phyloP scores from a whole-genome alignment of 2,113 vertebrate genomes.

The Syngnathus floridae region DNA sequence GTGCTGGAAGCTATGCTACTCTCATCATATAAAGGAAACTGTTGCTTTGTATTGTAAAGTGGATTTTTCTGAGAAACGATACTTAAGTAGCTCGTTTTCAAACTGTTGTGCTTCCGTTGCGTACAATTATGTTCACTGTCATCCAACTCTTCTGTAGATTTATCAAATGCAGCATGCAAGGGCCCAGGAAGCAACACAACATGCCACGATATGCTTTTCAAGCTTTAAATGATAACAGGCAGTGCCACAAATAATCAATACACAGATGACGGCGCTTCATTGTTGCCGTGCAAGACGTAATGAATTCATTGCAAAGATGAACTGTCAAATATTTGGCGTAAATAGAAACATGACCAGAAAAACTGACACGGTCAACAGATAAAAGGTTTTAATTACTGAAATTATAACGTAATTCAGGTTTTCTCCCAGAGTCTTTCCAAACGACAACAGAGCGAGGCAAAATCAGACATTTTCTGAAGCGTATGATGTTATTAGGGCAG shows the following conservation, averaged over 20 bases:
- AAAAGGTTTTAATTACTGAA: conserved; percentile 31
- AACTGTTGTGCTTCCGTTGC: conserved; percentile 11
- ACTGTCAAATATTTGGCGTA: neutral
- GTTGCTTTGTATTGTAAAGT: neutral
- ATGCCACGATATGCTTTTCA: conserved; percentile 22
- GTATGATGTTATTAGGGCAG: conserved; percentile 67
- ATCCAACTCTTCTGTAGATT: neutral
- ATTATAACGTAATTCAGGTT: conserved; percentile 20
- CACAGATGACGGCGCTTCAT: conserved; percentile 22
- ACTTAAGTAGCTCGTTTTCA: neutral
- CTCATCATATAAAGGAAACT: neutral
- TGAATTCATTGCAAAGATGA: conserved; percentile 10
- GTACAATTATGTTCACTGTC: conserved; percentile 6
- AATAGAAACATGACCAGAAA: neutral
- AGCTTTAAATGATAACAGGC: conserved; percentile 16
- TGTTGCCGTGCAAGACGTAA: neutral
- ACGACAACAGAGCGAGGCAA: conserved; percentile 48
- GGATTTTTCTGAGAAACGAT: conserved; percentile 3
- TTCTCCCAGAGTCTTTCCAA: conserved; percentile 14
- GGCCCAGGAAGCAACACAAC: conserved; percentile 27
- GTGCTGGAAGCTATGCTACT: neutral
- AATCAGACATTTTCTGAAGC: conserved; percentile 61
- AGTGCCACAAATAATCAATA: conserved; percentile 16
- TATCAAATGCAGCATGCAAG: conserved; percentile 9
- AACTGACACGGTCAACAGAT: conserved; percentile 30